Conservation (phyloP, 1,140 invertebrate species). For the Choristoneura fumiferana region DNA sequence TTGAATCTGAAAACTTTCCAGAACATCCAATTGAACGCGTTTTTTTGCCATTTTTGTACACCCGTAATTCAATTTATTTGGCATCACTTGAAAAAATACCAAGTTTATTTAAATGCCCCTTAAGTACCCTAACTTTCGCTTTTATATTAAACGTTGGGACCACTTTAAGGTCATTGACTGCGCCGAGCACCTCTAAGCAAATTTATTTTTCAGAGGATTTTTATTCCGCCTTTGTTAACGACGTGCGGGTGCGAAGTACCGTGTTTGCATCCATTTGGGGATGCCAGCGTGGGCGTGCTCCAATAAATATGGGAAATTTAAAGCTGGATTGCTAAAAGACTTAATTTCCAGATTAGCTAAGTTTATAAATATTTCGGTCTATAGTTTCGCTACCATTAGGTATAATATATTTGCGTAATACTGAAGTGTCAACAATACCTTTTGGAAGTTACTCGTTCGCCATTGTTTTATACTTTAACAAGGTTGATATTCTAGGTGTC, state of each 20-base stretch:
- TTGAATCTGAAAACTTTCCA: constrained; percentile 10
- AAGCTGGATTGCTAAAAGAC: too few species aligned
- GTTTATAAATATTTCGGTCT: too few species aligned
- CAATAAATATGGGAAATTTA: too few species aligned
- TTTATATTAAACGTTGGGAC: neutral
- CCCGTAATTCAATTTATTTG: neutral
- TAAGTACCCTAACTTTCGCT: neutral
- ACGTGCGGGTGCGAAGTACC: neutral
- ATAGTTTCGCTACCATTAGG: too few species aligned
- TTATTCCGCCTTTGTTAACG: constrained; percentile 14
- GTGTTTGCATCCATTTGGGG: constrained; percentile 3
- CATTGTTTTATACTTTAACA: too few species aligned
- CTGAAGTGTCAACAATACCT: too few species aligned
- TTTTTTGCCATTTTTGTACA: neutral
- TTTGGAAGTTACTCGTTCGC: too few species aligned
- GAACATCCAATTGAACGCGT: neutral
- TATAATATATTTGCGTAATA: too few species aligned
- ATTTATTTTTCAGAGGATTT: constrained; percentile 8
- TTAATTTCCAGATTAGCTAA: too few species aligned
- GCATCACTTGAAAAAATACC: neutral
- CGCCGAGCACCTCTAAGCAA: neutral
- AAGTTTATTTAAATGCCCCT: neutral
- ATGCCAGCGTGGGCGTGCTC: neutral
- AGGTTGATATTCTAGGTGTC: too few species aligned
- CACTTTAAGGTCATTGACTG: constrained; percentile 8